phyloP scores from a whole-genome alignment of 2,888 invertebrate genomes.

The Alloscopus bannaensis region DNA sequence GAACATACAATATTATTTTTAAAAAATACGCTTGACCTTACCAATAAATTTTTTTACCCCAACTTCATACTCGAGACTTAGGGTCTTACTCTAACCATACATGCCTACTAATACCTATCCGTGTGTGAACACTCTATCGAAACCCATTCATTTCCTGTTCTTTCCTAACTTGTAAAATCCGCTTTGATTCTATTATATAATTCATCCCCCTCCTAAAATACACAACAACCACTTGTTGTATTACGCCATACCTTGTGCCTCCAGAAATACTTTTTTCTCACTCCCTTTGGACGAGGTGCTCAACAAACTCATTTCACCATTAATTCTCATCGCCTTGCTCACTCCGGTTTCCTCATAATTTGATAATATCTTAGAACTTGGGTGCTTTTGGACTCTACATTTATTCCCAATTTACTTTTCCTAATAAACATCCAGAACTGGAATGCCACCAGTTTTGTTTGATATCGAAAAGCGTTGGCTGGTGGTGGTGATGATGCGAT shows the following conservation, averaged over 20 bases:
- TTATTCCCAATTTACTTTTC: too few relatives aligned
- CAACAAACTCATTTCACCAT: not conserved
- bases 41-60: constrained; percentile 53
- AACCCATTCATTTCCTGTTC: not conserved
- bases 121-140: too few relatives aligned
- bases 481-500: not conserved
- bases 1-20: too few relatives aligned
- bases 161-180: not conserved
- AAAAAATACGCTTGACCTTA: constrained; percentile 47
- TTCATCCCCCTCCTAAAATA: constrained; percentile 1
- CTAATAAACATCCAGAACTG: too few relatives aligned
- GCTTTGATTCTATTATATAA: not conserved
- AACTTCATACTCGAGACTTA: too few relatives aligned
- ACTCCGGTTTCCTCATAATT: not conserved
- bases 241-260: not conserved
- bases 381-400: too few relatives aligned
- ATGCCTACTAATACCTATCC: too few relatives aligned
- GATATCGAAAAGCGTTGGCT: not conserved
- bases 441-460: too few relatives aligned
- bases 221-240: constrained; percentile 55
- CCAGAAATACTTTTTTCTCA: not conserved
- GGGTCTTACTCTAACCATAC: too few relatives aligned
- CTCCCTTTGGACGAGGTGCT: not conserved
- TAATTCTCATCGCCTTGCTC: not conserved
- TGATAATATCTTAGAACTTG: not conserved